A percentile compares a stretch with the other conserved stretches of the same genome.
phyloP scores from a whole-genome alignment of 1,140 invertebrate genomes.

The Achatina immaculata region DNA sequence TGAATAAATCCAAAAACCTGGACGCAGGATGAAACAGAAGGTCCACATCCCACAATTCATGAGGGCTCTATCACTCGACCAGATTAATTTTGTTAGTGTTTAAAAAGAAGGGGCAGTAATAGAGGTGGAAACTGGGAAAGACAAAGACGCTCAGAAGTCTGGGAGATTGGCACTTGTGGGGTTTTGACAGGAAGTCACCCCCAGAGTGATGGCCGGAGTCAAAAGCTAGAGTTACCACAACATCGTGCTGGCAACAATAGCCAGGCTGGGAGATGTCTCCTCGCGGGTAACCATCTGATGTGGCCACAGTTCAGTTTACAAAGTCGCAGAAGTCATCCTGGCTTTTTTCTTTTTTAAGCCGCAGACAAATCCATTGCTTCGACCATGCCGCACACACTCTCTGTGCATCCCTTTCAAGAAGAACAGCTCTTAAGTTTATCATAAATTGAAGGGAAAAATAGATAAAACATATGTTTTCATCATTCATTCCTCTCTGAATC shows the following conservation, averaged over 20 bases:
- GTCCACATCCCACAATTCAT: neutral
- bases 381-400: neutral
- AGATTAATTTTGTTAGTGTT: slow-evolving; percentile 1
- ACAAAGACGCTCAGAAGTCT: neutral
- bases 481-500: no score
- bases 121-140: neutral
- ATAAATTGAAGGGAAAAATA: no score
- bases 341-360: no score
- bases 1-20: slow-evolving; percentile 4
- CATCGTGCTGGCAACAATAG: slow-evolving; percentile 21
- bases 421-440: no score
- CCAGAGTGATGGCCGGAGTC: neutral
- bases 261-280: neutral
- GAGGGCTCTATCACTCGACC: neutral
- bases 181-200: slow-evolving; percentile 5
- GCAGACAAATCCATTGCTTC: neutral
- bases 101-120: neutral
- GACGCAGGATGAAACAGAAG: slow-evolving; percentile 1
- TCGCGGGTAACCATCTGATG: slow-evolving; percentile 2
- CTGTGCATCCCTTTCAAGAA: no score
- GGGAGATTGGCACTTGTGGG: neutral
- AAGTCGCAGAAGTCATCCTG: neutral
- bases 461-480: no score
- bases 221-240: slow-evolving; percentile 13
- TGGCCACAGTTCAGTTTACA: slow-evolving; percentile 11